These are phyloP conservation scores for Tetranychus truncatus DNA, from an alignment of 2,888 invertebrate species.

Conservation along the genomic window DNA sequence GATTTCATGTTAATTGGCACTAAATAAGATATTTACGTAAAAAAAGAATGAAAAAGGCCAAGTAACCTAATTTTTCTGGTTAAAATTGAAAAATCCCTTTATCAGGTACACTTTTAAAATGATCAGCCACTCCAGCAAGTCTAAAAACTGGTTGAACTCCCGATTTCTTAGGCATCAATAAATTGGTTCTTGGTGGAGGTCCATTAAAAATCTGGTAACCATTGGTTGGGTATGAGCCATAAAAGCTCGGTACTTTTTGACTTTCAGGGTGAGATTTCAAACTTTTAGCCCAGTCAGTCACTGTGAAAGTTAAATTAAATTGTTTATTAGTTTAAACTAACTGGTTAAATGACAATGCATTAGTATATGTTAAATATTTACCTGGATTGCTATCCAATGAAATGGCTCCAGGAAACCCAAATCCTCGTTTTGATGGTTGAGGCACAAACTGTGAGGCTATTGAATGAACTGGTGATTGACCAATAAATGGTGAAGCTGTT, in stretches of 20 bases:
- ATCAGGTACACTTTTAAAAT: not conserved
- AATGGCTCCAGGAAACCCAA: not conserved
- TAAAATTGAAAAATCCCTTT: not conserved
- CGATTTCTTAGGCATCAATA: not conserved
- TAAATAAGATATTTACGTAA: too few species aligned
- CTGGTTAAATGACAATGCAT: too few species aligned
- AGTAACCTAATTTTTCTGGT: not conserved
- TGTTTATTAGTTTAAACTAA: too few species aligned
- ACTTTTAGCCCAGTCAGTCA: not conserved
- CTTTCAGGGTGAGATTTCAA: not conserved
- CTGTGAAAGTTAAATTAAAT: not conserved
- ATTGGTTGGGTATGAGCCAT: not conserved
- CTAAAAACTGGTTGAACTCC: not conserved
- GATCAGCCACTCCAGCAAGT: not conserved
- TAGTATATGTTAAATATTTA: not conserved
- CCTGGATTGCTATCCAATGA: not conserved
- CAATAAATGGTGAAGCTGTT: not conserved
- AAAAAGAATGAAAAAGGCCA: too few species aligned
- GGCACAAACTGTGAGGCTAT: not conserved
- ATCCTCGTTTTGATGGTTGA: not conserved
- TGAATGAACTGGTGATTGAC: not conserved
- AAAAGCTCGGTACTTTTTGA: conserved; percentile 4
- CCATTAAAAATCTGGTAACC: conserved; percentile 3
- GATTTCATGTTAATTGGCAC: too few species aligned
- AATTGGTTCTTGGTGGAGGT: not conserved